phyloP scores from a whole-genome alignment of 1,140 invertebrate species.

The Anoplolepis gracilipes region DNA sequence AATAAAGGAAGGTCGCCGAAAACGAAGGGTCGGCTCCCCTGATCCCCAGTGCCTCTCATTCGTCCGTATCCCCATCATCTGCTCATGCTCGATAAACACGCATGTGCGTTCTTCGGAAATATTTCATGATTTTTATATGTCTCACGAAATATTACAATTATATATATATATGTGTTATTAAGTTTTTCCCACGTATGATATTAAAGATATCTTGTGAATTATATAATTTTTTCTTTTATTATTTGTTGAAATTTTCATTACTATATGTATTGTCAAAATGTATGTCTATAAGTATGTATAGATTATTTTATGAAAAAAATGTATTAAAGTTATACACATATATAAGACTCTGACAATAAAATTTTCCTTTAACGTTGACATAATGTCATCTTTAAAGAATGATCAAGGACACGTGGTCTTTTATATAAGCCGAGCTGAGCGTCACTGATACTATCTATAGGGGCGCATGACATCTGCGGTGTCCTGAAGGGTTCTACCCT shows the following conservation, averaged over 20 bases:
- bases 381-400: not conserved
- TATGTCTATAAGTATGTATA: not conserved
- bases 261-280: not conserved
- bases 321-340: too few relatives aligned
- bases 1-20: constrained; percentile 78
- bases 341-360: not conserved
- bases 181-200: not conserved
- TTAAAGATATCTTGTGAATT: not conserved
- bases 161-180: not conserved
- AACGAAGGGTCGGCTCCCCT: constrained; percentile 72
- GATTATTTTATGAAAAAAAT: constrained; percentile 4
- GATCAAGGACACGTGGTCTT: constrained; percentile 31
- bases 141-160: not conserved
- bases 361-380: not conserved
- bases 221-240: not conserved
- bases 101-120: constrained; percentile 29
- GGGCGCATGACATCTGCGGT: constrained; percentile 73
- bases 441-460: constrained; percentile 63
- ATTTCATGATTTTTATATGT: not conserved
- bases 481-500: constrained; percentile 71
- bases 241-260: not conserved
- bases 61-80: not conserved
- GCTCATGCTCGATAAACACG: not conserved
- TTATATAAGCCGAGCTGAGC: constrained; percentile 48
- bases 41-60: constrained; percentile 58